Conservation (phyloP, 1,140 invertebrate genomes). For the Neodiprion pinetum region DNA sequence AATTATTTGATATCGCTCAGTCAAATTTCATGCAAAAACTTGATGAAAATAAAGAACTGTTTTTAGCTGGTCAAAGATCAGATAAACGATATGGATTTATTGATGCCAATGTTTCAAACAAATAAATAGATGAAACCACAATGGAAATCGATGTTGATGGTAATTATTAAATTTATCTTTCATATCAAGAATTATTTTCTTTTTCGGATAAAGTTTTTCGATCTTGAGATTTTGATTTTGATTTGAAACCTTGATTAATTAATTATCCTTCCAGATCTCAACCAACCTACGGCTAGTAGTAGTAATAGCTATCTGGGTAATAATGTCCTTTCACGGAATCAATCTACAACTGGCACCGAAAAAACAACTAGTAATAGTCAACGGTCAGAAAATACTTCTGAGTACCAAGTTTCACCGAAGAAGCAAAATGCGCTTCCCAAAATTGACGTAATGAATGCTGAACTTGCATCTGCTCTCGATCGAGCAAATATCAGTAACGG, state of each 20-base stretch:
- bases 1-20: slow-evolving; percentile 16
- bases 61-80: slow-evolving; percentile 14
- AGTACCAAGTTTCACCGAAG: not conserved
- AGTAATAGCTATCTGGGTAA: no score
- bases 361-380: slow-evolving; percentile 13
- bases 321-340: no score
- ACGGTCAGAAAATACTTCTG: not conserved
- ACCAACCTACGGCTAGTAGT: no score
- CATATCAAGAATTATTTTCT: no score
- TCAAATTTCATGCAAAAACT: slow-evolving; percentile 2
- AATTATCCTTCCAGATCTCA: not conserved
- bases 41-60: slow-evolving; percentile 8
- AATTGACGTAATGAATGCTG: slow-evolving; percentile 30
- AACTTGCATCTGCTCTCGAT: slow-evolving; percentile 34
- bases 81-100: slow-evolving; percentile 14
- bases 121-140: slow-evolving; percentile 6
- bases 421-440: not conserved
- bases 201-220: not conserved
- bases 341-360: not conserved
- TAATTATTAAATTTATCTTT: no score
- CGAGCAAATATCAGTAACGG: slow-evolving; percentile 35
- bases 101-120: not conserved
- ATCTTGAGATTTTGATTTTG: not conserved
- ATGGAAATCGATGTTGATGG: slow-evolving; percentile 7
- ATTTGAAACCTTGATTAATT: not conserved